A percentile compares a stretch with the other conserved stretches of the same genome.
Conservation (phyloP, 1,140 invertebrate genomes). For the Caerostris darwini region DNA sequence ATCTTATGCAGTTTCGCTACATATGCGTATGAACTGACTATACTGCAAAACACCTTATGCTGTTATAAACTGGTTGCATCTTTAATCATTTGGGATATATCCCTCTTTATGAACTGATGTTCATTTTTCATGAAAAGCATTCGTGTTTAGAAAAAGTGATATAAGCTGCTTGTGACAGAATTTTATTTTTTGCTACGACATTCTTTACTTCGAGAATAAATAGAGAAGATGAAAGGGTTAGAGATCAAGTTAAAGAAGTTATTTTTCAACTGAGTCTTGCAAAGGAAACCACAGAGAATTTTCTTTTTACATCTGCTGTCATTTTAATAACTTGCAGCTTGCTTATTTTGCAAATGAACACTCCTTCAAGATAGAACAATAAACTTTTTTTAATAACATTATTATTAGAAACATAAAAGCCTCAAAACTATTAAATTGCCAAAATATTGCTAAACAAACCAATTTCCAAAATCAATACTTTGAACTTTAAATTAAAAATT, state of each 20-base stretch:
- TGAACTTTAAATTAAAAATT: no score
- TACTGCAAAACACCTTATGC: neutral
- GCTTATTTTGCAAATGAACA: constrained; percentile 24
- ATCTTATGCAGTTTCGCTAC: neutral
- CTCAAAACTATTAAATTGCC: no score
- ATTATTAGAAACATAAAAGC: no score
- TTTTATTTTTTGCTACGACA: neutral
- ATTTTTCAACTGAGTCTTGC: neutral
- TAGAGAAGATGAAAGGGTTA: neutral
- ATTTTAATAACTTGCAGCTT: neutral
- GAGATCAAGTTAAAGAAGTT: neutral
- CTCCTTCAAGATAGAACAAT: no score
- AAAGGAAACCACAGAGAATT: neutral
- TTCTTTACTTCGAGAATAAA: constrained; percentile 6
- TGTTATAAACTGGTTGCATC: neutral
- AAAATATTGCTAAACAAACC: no score
- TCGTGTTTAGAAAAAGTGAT: no score
- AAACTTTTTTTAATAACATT: no score
- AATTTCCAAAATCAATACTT: no score
- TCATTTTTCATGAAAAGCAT: neutral
- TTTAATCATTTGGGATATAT: constrained; percentile 4
- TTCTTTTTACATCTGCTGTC: neutral
- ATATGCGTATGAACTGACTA: neutral
- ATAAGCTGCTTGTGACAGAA: no score
- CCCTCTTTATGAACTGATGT: neutral